Evolutionary conservation across 2,797 vertebrate genomes (phyloP).

Genomic region (Sebastes nivosus): DNA sequence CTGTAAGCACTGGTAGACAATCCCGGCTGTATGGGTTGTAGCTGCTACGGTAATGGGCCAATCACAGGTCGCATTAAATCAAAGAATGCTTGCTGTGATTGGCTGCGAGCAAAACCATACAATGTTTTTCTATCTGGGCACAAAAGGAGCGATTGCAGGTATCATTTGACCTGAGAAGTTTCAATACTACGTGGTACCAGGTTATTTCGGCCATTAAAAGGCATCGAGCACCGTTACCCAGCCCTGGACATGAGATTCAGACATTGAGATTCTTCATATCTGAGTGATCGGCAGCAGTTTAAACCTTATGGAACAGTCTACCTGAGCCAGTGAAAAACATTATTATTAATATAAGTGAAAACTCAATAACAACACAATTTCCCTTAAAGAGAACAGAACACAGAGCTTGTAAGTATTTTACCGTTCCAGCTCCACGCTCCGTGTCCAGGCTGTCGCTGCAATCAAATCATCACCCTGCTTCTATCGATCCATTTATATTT

Average conservation of each 20-base stretch:
- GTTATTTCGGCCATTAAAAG: too few relatives aligned
- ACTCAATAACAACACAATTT: not conserved
- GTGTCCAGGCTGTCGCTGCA: not conserved
- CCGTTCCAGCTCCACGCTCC: not conserved
- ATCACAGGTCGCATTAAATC: too few relatives aligned
- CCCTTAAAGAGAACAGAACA: not conserved
- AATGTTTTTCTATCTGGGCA: too few relatives aligned
- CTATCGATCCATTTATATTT: constrained; percentile 6
- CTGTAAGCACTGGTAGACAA: too few relatives aligned
- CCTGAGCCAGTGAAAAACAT: not conserved
- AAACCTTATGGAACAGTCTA: not conserved
- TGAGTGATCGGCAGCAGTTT: not conserved
- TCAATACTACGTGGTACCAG: too few relatives aligned
- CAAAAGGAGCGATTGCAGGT: too few relatives aligned
- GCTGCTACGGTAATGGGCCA: too few relatives aligned
- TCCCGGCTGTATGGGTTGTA: too few relatives aligned
- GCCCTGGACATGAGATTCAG: not conserved
- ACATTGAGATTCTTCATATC: not conserved
- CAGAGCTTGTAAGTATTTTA: not conserved
- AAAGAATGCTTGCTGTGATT: accelerated
- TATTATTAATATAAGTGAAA: too few relatives aligned
- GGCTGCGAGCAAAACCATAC: too few relatives aligned
- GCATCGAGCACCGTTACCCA: too few relatives aligned
- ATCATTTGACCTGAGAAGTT: too few relatives aligned
- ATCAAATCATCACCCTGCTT: constrained; percentile 1